Evolutionary conservation across 2,888 invertebrate species (phyloP).

Genomic region (Drosophila monieri): DNA sequence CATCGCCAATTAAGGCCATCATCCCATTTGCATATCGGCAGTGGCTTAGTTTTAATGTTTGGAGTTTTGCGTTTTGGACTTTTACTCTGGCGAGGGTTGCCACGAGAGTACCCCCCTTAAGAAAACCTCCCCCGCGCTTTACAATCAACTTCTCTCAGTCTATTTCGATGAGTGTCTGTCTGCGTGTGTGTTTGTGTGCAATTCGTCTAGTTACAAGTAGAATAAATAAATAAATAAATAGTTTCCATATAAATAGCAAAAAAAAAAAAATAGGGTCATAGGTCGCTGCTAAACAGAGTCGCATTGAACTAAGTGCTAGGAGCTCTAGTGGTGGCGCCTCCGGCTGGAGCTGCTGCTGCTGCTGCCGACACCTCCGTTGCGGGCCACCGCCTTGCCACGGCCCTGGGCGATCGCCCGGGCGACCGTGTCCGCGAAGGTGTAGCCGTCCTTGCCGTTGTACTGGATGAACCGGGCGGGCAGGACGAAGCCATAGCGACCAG

Average conservation of each 20-base stretch:
- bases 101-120: background rate
- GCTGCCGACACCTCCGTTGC: constrained; percentile 33
- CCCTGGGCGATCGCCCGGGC: constrained; percentile 84
- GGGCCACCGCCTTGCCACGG: constrained; percentile 55
- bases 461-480: constrained; percentile 91
- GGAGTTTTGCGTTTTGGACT: constrained; percentile 18
- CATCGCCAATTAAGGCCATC: constrained; percentile 34
- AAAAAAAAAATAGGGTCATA: constrained; percentile 32
- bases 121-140: constrained; percentile 7
- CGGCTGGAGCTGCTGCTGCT: constrained; percentile 33
- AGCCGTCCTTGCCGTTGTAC: constrained; percentile 90
- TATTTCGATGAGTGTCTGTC: constrained; percentile 56
- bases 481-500: constrained; percentile 93
- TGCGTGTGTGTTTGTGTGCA: constrained; percentile 54
- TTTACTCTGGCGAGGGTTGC: constrained; percentile 4
- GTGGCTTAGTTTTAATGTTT: background rate
- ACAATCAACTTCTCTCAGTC: constrained; percentile 79
- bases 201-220: constrained; percentile 75
- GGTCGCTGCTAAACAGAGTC: constrained; percentile 32
- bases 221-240: constrained; percentile 74
- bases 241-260: constrained; percentile 63
- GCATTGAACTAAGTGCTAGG: constrained; percentile 55
- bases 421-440: constrained; percentile 89
- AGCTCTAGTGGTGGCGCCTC: constrained; percentile 61
- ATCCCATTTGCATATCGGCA: constrained; percentile 32